A percentile compares a stretch with the other conserved stretches of the same genome.
Evolutionary conservation across 2,888 invertebrate species (phyloP).

Genomic region (Galerucella nymphaeae): DNA sequence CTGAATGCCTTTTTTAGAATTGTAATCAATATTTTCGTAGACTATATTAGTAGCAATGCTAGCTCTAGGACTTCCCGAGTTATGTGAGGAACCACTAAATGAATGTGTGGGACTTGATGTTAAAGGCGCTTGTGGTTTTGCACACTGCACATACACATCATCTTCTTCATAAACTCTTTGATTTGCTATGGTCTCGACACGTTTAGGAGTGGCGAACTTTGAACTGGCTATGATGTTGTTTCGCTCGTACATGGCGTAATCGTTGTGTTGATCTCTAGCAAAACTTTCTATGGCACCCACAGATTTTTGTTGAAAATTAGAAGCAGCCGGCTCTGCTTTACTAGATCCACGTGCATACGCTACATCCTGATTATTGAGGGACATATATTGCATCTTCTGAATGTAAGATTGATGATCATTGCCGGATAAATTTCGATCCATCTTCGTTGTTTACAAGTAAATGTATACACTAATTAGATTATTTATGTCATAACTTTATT

Average conservation of each 20-base stretch:
- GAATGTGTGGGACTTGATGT: slow-evolving; percentile 70
- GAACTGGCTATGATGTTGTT: slow-evolving; percentile 81
- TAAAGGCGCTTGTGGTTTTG: slow-evolving; percentile 61
- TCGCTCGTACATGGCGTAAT: slow-evolving; percentile 75
- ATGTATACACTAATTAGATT: slow-evolving; percentile 5
- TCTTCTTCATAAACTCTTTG: slow-evolving; percentile 60
- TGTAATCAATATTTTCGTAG: slow-evolving; percentile 87
- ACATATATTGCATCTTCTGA: slow-evolving; percentile 60
- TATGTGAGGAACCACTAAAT: slow-evolving; percentile 71
- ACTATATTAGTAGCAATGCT: slow-evolving; percentile 68
- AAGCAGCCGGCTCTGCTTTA: slow-evolving; percentile 57
- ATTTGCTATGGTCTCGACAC: slow-evolving; percentile 73
- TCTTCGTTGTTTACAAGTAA: slow-evolving; percentile 19
- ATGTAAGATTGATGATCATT: slow-evolving; percentile 55
- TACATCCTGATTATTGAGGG: slow-evolving; percentile 55
- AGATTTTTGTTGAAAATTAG: slow-evolving; percentile 64
- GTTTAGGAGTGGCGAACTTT: slow-evolving; percentile 81
- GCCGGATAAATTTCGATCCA: slow-evolving; percentile 30
- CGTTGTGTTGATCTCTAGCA: slow-evolving; percentile 63
- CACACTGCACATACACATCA: slow-evolving; percentile 64
- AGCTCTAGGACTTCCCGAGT: slow-evolving; percentile 66
- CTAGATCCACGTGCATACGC: slow-evolving; percentile 62
- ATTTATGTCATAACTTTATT: slow-evolving; percentile 4
- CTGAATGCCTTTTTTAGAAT: slow-evolving; percentile 65
- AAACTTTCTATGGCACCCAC: slow-evolving; percentile 77